phyloP scores from a whole-genome alignment of 2,113 vertebrate species.

The Scomber colias region DNA sequence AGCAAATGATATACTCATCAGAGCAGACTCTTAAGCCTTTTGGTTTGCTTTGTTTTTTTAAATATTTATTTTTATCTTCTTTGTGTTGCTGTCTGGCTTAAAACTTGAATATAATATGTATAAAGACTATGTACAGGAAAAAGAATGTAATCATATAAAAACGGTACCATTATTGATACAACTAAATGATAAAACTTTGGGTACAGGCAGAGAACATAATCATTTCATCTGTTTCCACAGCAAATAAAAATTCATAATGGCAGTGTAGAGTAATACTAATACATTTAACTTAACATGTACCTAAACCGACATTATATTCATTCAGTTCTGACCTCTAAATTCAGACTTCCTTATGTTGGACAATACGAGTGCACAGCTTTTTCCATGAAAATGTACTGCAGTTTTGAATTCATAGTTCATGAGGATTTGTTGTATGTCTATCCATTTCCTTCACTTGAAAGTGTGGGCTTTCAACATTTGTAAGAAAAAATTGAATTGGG shows the following conservation, averaged over 20 bases:
- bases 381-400: not conserved
- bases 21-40: no score
- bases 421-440: not conserved
- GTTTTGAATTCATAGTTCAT: not conserved
- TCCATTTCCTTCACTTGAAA: not conserved
- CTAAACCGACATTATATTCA: no score
- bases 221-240: not conserved
- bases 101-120: no score
- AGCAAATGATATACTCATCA: no score
- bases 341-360: not conserved
- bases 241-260: not conserved
- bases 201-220: not conserved
- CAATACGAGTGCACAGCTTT: not conserved
- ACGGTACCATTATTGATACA: no score
- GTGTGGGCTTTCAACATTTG: not conserved
- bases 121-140: no score
- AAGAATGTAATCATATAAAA: no score
- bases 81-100: no score
- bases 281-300: no score
- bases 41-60: no score
- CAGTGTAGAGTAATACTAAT: no score
- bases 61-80: no score
- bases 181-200: not conserved
- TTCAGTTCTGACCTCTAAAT: not conserved
- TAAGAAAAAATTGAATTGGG: not conserved